Evolutionary conservation across 2,113 vertebrate genomes (phyloP).

Genomic region (Amphiprion ocellaris): DNA sequence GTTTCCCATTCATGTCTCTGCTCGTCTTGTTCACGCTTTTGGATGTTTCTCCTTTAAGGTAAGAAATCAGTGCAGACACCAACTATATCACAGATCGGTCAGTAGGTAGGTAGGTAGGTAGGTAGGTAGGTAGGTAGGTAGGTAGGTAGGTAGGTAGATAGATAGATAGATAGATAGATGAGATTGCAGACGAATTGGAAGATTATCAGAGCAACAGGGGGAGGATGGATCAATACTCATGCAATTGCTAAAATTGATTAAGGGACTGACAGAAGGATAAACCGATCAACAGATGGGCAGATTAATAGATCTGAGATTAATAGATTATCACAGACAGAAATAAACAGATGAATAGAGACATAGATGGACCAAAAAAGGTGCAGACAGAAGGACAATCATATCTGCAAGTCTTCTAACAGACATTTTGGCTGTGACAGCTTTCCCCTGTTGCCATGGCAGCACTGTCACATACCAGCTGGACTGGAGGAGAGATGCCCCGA

Average conservation of each 20-base stretch:
- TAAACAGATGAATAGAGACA: constrained; percentile 31
- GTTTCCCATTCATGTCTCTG: constrained; percentile 18
- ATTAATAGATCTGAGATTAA: constrained; percentile 43
- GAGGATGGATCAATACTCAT: constrained; percentile 40
- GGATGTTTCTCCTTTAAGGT: constrained; percentile 56
- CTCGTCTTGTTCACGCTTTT: neutral
- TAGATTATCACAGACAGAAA: constrained; percentile 46
- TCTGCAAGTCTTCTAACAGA: constrained; percentile 64
- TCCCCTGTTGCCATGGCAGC: constrained; percentile 74
- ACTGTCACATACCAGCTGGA: constrained; percentile 71
- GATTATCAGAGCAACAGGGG: constrained; percentile 13
- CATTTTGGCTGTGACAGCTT: constrained; percentile 68
- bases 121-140: neutral
- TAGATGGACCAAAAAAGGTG: constrained; percentile 13
- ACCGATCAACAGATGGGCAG: constrained; percentile 45
- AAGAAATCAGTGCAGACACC: constrained; percentile 49
- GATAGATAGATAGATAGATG: constrained; percentile 19
- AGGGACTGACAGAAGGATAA: constrained; percentile 20
- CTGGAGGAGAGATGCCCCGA: constrained; percentile 29
- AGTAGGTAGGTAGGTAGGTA: constrained; percentile 9
- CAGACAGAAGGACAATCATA: constrained; percentile 57
- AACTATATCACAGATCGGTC: neutral
- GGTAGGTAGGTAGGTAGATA: neutral
- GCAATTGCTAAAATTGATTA: constrained; percentile 35
- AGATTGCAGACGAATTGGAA: neutral